Evolutionary conservation across 2,797 vertebrate genomes (phyloP).

Genomic region (Neopelma chrysocephalum): DNA sequence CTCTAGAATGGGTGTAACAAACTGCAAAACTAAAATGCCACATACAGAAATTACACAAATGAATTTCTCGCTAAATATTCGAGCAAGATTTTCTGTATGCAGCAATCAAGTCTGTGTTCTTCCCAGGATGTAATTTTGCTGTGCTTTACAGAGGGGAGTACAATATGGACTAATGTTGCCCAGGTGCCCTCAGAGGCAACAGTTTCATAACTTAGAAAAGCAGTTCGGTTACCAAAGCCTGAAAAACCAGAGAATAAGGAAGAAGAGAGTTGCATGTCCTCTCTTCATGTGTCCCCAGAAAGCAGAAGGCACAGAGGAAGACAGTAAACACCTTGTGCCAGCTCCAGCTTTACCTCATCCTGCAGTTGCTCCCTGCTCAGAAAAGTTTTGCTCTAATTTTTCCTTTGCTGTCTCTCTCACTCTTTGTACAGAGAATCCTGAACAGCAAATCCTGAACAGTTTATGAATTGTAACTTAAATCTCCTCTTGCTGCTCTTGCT

Average conservation of each 20-base stretch:
- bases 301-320: rapidly evolving
- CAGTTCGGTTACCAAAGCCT: not conserved
- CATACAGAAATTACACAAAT: not conserved
- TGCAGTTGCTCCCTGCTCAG: not conserved
- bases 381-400: not conserved
- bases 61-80: not conserved
- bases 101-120: not conserved
- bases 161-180: not conserved
- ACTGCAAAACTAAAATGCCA: not conserved
- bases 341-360: not conserved
- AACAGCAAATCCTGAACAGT: not conserved
- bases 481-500: not conserved
- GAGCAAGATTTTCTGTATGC: not conserved
- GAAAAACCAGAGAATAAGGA: not conserved
- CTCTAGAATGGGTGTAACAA: not conserved
- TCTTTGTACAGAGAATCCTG: not conserved
- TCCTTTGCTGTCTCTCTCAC: not conserved
- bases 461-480: not conserved
- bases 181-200: not conserved
- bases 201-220: not conserved
- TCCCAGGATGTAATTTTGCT: not conserved
- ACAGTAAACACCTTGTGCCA: not conserved
- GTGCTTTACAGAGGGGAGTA: not conserved
- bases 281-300: not conserved
- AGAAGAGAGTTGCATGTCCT: not conserved